Conservation (phyloP, 2,888 invertebrate species). For the Eupelmus urozonus region DNA sequence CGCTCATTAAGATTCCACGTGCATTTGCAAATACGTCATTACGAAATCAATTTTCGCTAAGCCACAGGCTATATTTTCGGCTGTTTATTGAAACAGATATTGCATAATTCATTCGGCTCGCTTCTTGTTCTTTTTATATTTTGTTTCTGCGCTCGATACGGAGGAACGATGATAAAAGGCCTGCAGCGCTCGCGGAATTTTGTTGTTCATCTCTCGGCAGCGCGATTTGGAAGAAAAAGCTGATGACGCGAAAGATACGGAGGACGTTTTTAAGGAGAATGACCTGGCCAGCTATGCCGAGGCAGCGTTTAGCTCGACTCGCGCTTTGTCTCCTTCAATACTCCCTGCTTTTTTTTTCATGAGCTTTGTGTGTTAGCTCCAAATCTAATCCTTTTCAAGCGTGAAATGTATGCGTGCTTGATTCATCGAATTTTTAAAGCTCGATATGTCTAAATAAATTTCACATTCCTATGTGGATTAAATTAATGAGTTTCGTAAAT, state of each 20-base stretch:
- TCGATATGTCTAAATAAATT: too few species aligned
- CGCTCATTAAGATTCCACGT: constrained; percentile 28
- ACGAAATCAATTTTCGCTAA: too few species aligned
- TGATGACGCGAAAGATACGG: constrained; percentile 12
- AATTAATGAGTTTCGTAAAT: too few species aligned
- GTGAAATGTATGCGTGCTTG: too few species aligned
- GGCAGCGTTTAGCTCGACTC: constrained; percentile 5
- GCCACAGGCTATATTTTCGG: too few species aligned
- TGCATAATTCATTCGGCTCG: background rate
- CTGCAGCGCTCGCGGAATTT: background rate
- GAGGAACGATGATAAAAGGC: background rate
- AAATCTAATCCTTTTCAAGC: too few species aligned
- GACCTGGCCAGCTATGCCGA: background rate
- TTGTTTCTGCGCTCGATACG: background rate
- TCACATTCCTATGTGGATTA: too few species aligned
- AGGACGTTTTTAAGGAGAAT: constrained; percentile 13
- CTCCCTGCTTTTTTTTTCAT: background rate
- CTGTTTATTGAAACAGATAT: background rate
- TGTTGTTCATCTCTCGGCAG: background rate
- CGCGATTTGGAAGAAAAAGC: constrained; percentile 4
- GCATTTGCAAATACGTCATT: background rate
- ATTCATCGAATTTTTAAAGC: too few species aligned
- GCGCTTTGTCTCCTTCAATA: constrained; percentile 9
- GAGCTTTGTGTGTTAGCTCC: too few species aligned
- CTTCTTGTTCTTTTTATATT: too few species aligned